Conservation (phyloP, 2,888 invertebrate species). For the Dendrolimus houi region DNA sequence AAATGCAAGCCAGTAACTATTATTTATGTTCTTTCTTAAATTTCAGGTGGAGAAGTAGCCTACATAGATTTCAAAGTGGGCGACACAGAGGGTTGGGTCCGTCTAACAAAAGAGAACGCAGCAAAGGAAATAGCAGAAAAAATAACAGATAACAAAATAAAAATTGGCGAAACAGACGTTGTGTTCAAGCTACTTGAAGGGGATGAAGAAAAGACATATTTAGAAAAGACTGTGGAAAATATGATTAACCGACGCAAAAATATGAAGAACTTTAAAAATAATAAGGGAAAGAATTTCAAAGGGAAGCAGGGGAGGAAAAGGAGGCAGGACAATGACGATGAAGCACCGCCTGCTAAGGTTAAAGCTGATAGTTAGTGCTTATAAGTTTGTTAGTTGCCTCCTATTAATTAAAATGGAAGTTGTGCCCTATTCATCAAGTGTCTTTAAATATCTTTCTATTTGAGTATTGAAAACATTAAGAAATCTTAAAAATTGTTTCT, state of each 20-base stretch:
- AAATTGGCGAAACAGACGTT: constrained; percentile 67
- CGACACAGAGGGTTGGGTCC: constrained; percentile 82
- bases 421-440: no score
- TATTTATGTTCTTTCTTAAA: not conserved
- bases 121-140: constrained; percentile 80
- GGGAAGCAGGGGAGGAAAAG: constrained; percentile 48
- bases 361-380: constrained; percentile 37
- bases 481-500: no score
- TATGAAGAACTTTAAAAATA: constrained; percentile 45
- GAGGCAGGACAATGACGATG: constrained; percentile 37
- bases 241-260: constrained; percentile 75
- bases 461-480: no score
- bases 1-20: no score
- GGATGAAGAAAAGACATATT: constrained; percentile 82
- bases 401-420: no score
- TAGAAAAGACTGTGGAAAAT: constrained; percentile 78
- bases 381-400: no score
- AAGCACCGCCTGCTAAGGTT: constrained; percentile 41
- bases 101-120: constrained; percentile 81
- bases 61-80: constrained; percentile 87
- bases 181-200: constrained; percentile 78
- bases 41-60: constrained; percentile 75
- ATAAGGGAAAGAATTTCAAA: constrained; percentile 43
- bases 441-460: no score
- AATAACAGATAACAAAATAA: constrained; percentile 78